Evolutionary conservation across 2,797 vertebrate genomes (phyloP).

Genomic region (Oceanodroma leucorhoa): DNA sequence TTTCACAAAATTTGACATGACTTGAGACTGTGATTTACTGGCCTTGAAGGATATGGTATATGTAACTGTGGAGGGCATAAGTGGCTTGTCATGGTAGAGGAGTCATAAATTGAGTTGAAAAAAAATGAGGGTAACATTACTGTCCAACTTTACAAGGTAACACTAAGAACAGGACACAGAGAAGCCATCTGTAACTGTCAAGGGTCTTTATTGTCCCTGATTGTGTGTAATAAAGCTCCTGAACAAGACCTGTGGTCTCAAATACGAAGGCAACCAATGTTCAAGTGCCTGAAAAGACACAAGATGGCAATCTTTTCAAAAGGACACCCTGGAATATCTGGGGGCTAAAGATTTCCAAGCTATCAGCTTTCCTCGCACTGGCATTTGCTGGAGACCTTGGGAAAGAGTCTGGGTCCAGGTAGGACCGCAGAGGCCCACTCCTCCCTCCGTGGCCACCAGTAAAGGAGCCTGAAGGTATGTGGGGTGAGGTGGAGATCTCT

Average conservation of each 20-base stretch:
- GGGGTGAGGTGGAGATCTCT: neutral
- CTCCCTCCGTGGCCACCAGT: too few species aligned
- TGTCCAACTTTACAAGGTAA: conserved; percentile 41
- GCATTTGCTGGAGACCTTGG: neutral
- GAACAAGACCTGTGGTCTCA: neutral
- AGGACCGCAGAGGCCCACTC: too few species aligned
- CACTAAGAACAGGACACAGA: neutral
- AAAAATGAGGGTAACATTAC: conserved; percentile 29
- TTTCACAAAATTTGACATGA: conserved; percentile 43
- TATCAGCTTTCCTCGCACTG: accelerated
- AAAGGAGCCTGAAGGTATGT: neutral
- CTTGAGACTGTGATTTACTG: conserved; percentile 31
- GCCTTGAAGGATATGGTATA: conserved; percentile 10
- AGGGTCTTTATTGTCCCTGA: conserved; percentile 38
- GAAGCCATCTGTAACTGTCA: conserved; percentile 32
- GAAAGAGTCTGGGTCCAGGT: neutral
- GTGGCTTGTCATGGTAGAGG: conserved; percentile 36
- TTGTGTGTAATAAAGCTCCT: conserved; percentile 12
- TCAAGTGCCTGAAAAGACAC: neutral
- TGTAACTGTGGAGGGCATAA: neutral
- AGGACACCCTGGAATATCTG: neutral
- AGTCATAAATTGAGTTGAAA: conserved; percentile 47
- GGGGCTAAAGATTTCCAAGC: neutral
- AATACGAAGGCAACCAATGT: accelerated
- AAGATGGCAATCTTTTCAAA: conserved; percentile 53